Percentiles rank a stretch among this genome's conserved stretches.
Conservation (phyloP, 2,888 invertebrate genomes). For the Drosophila meridiana region DNA sequence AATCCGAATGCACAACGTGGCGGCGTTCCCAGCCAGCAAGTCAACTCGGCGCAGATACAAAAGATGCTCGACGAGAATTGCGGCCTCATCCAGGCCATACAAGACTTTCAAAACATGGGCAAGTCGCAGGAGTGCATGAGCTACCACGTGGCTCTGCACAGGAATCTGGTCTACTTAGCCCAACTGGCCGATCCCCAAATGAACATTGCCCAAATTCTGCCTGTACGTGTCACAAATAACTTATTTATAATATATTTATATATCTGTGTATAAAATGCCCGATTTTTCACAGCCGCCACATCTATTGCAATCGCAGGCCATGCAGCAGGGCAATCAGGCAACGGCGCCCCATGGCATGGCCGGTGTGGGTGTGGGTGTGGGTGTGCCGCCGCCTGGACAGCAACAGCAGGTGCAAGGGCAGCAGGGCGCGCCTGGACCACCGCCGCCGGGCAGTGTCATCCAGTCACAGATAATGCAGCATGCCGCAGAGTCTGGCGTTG, state of each 20-base stretch:
- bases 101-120: constrained; percentile 98
- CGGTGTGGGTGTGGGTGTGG: constrained; percentile 51
- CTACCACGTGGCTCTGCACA: constrained; percentile 96
- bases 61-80: constrained; percentile 99
- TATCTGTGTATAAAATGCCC: background rate
- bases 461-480: constrained; percentile 86
- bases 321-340: constrained; percentile 82
- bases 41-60: constrained; percentile 94
- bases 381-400: constrained; percentile 68
- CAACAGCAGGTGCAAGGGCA: constrained; percentile 57
- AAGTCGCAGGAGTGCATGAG: constrained; percentile 96
- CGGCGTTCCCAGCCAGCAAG: constrained; percentile 87
- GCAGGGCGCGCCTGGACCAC: constrained; percentile 42
- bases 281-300: constrained; percentile 86
- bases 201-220: constrained; percentile 94
- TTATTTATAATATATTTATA: background rate
- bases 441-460: constrained; percentile 77
- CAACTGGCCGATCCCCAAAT: constrained; percentile 98
- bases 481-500: constrained; percentile 61
- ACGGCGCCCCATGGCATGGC: constrained; percentile 83
- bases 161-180: constrained; percentile 97
- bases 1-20: constrained; percentile 81
- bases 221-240: constrained; percentile 88
- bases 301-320: constrained; percentile 85
- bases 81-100: constrained; percentile 97